Percentiles rank a stretch among this genome's conserved stretches.
Evolutionary conservation across 2,113 vertebrate genomes (phyloP).

Genomic region (Cheirogaleus medius): DNA sequence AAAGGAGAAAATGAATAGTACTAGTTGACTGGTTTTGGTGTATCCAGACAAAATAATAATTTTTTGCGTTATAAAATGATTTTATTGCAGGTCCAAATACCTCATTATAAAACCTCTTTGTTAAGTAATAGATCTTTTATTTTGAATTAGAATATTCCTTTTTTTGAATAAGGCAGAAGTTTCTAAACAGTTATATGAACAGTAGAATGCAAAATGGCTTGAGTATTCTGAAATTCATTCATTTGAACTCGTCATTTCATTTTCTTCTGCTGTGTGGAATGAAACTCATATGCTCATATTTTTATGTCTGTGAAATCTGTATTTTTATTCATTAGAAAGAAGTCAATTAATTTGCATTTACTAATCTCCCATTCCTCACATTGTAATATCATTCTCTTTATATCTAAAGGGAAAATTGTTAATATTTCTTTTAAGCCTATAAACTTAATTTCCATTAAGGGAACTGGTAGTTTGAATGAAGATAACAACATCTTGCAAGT

Average conservation of each 20-base stretch:
- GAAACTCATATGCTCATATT: slow-evolving; percentile 66
- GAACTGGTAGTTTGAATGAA: slow-evolving; percentile 61
- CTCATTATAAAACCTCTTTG: not conserved
- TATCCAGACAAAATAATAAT: not conserved
- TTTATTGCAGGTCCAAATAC: not conserved
- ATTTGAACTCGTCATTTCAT: slow-evolving; percentile 11
- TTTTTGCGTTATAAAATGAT: not conserved
- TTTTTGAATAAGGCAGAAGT: slow-evolving; percentile 10
- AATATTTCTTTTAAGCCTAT: slow-evolving; percentile 67
- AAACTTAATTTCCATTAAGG: slow-evolving; percentile 67
- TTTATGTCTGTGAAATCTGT: slow-evolving; percentile 70
- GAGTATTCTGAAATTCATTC: not conserved
- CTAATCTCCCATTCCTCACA: slow-evolving; percentile 60
- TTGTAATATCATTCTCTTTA: slow-evolving; percentile 57
- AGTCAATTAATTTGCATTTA: slow-evolving; percentile 77
- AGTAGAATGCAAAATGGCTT: not conserved
- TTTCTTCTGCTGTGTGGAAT: not conserved
- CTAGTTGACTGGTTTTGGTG: not conserved
- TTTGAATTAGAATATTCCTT: not conserved
- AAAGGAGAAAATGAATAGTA: not conserved
- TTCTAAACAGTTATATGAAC: not conserved
- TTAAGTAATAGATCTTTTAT: not conserved
- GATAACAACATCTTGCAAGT: slow-evolving; percentile 58
- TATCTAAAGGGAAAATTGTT: slow-evolving; percentile 73
- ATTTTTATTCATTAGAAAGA: slow-evolving; percentile 73